phyloP scores from a whole-genome alignment of 2,113 vertebrate genomes.

The Dromiciops gliroides region DNA sequence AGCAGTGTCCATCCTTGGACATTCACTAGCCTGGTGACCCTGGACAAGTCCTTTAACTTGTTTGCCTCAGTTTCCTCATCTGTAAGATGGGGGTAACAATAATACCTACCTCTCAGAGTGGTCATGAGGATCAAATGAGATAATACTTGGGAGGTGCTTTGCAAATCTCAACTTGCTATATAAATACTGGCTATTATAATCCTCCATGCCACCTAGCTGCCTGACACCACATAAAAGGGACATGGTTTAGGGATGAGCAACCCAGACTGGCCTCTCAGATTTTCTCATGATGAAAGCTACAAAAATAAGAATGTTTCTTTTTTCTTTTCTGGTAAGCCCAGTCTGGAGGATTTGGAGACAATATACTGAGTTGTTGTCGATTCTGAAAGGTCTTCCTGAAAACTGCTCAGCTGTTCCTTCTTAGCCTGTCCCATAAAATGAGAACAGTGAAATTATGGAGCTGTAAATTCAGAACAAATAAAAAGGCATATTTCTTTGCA shows the following conservation, averaged over 20 bases:
- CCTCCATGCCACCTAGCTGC: background rate
- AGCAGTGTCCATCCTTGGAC: background rate
- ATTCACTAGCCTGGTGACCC: background rate
- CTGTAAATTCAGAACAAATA: constrained; percentile 59
- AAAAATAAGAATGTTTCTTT: background rate
- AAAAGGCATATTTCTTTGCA: constrained; percentile 43
- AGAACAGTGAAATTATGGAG: constrained; percentile 58
- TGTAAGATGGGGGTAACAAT: background rate
- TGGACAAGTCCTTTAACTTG: no score
- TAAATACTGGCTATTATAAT: background rate
- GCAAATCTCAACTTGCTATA: background rate
- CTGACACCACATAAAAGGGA: background rate
- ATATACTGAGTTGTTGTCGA: constrained; percentile 53
- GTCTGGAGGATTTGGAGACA: background rate
- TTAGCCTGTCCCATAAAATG: constrained; percentile 47
- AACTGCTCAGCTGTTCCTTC: constrained; percentile 23
- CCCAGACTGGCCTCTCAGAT: background rate
- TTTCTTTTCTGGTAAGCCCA: constrained; percentile 7
- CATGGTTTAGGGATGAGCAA: background rate
- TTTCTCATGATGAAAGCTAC: background rate
- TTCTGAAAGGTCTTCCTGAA: constrained; percentile 43
- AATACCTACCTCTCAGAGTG: background rate
- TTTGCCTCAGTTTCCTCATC: background rate
- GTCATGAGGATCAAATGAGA: background rate
- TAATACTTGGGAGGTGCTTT: background rate